Conservation (phyloP, 2,113 vertebrate genomes). For the Barnardius zonarius region DNA sequence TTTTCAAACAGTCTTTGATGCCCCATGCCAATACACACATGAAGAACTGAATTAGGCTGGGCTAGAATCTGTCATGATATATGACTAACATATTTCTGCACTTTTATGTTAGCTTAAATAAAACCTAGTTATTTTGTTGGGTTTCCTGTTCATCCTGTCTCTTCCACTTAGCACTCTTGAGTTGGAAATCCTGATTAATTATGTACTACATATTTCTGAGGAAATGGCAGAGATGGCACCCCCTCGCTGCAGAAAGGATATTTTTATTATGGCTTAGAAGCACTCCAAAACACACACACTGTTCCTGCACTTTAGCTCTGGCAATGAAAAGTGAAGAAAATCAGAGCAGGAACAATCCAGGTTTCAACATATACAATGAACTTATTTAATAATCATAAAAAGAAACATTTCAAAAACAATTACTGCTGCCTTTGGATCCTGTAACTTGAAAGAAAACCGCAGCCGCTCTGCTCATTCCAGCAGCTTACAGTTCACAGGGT, state of each 20-base stretch:
- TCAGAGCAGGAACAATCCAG: neutral
- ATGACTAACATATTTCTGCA: neutral
- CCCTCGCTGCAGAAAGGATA: conserved; percentile 8
- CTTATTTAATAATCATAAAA: conserved; percentile 62
- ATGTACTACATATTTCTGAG: neutral
- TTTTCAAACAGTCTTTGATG: conserved; percentile 46
- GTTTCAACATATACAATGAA: conserved; percentile 8
- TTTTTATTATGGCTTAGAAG: conserved; percentile 31
- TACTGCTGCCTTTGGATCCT: conserved; percentile 59
- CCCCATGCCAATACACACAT: neutral
- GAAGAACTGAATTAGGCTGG: neutral
- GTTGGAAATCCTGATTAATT: conserved; percentile 20
- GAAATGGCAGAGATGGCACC: conserved; percentile 11
- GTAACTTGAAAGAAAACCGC: conserved; percentile 62
- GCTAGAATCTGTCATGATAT: neutral
- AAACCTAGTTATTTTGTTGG: conserved; percentile 13
- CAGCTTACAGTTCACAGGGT: conserved; percentile 37
- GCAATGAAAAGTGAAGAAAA: conserved; percentile 10
- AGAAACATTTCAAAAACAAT: conserved; percentile 67
- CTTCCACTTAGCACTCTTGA: neutral
- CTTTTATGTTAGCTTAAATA: neutral
- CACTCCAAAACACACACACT: conserved; percentile 27
- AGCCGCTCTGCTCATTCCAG: conserved; percentile 21
- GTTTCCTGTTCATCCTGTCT: neutral
- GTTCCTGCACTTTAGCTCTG: neutral